phyloP scores from a whole-genome alignment of 1,140 invertebrate genomes.

The Aphaenogaster floridana region DNA sequence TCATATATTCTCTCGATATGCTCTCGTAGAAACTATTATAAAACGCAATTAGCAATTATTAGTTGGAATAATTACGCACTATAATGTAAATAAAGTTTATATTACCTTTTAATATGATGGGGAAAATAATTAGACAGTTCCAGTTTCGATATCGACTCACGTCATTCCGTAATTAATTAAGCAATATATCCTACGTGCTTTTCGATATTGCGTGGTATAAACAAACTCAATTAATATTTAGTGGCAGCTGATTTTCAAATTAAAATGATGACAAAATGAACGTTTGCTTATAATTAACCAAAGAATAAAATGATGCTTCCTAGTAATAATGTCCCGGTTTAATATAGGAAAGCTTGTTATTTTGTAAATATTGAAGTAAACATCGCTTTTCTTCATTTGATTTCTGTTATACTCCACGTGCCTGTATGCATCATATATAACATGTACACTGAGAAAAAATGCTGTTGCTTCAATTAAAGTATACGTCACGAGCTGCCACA shows the following conservation, averaged over 20 bases:
- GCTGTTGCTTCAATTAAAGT: too few species aligned
- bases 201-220: not conserved
- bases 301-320: not conserved
- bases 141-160: not conserved
- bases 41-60: not conserved
- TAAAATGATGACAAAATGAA: not conserved
- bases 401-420: not conserved
- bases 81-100: not conserved
- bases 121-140: constrained; percentile 3
- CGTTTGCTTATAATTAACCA: constrained; percentile 9
- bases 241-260: constrained; percentile 3
- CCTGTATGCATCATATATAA: not conserved
- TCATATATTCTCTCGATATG: not conserved
- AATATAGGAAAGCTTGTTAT: not conserved
- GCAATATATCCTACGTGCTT: not conserved
- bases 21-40: not conserved
- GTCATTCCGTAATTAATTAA: constrained; percentile 14
- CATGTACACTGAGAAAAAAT: not conserved
- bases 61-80: not conserved
- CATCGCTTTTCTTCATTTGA: not conserved
- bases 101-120: not conserved
- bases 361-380: not conserved
- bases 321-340: not conserved
- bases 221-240: constrained; percentile 19
- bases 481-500: too few species aligned